Percentiles rank a stretch among this genome's conserved stretches.
phyloP scores from a whole-genome alignment of 2,888 invertebrate genomes.

The Blastobasis lacticolella region DNA sequence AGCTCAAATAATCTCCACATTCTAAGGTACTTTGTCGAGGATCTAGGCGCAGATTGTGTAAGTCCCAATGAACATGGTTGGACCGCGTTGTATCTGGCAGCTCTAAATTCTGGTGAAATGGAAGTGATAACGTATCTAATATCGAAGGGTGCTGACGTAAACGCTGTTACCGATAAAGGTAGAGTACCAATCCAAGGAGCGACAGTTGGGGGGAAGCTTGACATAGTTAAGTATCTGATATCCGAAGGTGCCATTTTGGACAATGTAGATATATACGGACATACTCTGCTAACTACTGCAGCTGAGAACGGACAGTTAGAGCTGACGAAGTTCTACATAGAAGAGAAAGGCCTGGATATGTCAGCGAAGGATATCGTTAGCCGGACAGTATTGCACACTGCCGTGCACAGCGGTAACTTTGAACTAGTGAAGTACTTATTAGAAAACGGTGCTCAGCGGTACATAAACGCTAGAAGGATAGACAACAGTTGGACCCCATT shows the following conservation, averaged over 20 bases:
- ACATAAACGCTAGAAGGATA: background rate
- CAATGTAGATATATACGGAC: background rate
- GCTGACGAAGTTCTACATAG: constrained; percentile 4
- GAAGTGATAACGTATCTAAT: constrained; percentile 1
- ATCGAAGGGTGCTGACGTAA: background rate
- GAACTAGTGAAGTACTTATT: constrained; percentile 5
- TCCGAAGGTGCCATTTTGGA: background rate
- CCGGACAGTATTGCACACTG: constrained; percentile 2
- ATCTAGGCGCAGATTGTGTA: background rate
- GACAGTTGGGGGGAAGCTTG: background rate
- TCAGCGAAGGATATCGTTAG: background rate
- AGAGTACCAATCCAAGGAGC: constrained; percentile 1
- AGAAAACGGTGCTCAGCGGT: background rate
- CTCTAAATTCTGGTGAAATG: background rate
- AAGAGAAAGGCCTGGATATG: constrained; percentile 1
- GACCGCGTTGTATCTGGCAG: constrained; percentile 1
- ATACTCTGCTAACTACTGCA: background rate
- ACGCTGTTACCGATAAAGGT: background rate
- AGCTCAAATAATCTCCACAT: background rate
- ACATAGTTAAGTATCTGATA: constrained; percentile 2
- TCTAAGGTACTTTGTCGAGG: constrained; percentile 3
- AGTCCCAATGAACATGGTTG: background rate
- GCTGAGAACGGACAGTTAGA: constrained; percentile 1
- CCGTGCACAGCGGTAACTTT: constrained; percentile 2
- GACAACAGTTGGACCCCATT: constrained; percentile 4